These are phyloP conservation scores for Trichonephila inaurata DNA, from an alignment of 1,140 invertebrate genomes.

Conservation along the genomic window DNA sequence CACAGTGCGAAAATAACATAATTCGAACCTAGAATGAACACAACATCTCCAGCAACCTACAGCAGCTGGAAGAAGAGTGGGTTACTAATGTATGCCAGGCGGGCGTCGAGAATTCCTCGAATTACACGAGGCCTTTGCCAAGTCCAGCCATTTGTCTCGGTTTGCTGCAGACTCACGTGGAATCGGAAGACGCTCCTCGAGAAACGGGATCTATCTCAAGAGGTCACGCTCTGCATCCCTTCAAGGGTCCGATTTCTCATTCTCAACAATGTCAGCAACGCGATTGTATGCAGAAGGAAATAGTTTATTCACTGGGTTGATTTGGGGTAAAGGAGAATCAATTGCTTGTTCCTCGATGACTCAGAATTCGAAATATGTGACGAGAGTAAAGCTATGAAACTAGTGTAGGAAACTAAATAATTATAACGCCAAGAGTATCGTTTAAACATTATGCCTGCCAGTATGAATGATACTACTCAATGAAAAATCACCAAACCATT, in stretches of 20 bases:
- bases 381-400: too few relatives aligned
- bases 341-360: too few relatives aligned
- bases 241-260: background rate
- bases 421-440: too few relatives aligned
- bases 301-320: too few relatives aligned
- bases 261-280: background rate
- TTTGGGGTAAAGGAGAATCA: too few relatives aligned
- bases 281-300: background rate
- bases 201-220: background rate
- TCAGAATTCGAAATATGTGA: too few relatives aligned
- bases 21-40: background rate
- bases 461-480: too few relatives aligned
- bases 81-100: background rate
- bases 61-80: background rate
- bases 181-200: background rate
- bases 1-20: too few relatives aligned
- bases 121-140: background rate
- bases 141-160: background rate
- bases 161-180: conserved; percentile 20
- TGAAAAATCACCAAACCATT: too few relatives aligned
- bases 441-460: too few relatives aligned
- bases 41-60: background rate
- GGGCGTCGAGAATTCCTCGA: background rate
- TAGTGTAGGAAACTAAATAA: too few relatives aligned
- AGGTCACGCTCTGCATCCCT: conserved; percentile 42